Base-by-base conservation (phyloP, 2,113 vertebrate species). In the Marmota flaviventris region DNA sequence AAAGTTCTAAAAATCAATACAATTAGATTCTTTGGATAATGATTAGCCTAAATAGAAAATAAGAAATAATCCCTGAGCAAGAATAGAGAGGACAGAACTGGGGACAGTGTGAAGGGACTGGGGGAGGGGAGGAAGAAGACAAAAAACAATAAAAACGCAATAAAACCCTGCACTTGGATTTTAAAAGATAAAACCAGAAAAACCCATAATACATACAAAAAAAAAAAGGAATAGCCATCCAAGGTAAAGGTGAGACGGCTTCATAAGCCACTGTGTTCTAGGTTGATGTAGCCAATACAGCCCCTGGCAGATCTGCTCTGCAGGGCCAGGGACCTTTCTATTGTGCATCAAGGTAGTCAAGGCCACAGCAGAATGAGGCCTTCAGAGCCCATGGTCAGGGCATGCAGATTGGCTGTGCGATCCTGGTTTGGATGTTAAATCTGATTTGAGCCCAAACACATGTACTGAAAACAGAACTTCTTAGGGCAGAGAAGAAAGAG, bases 1-100 rank as follows among this genome's bases (percentile, higher is more conserved):
- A 97, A 98, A 92, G 2, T 29, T 69, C 84, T 73, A 83, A 89
- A 83, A 92, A 92, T 87, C 56, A 78, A 61, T 82, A 86, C n/a
- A 84, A 89, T 94, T 85, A 85, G 37, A 95, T 78, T 90, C 12
- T 89, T 82, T 34, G 94, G 72, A 83, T 39, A 58, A 42, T 48
- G n/a, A 95, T 82, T 77, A 95, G 42, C 42, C 56, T 51, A 37
- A 29, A 65, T n/a, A 29, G 58, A 13, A 93, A 70, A 90, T 45
- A 78, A 76, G 82, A 87, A 34, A 45, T 29, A 42, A 11, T 91
- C 53, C 73, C 45, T 20, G 4, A 78, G 25, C 32, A 51, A 84
- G 51, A 77, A 45, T n/a, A 34, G 87, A 84, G 32, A 42, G 6
- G 75, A 37, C 16, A 20, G 5, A 11, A 29, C 32, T 37, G 77